These are phyloP conservation scores for Ophion slaviceki DNA, from an alignment of 2,888 invertebrate genomes.

Conservation along the genomic window DNA sequence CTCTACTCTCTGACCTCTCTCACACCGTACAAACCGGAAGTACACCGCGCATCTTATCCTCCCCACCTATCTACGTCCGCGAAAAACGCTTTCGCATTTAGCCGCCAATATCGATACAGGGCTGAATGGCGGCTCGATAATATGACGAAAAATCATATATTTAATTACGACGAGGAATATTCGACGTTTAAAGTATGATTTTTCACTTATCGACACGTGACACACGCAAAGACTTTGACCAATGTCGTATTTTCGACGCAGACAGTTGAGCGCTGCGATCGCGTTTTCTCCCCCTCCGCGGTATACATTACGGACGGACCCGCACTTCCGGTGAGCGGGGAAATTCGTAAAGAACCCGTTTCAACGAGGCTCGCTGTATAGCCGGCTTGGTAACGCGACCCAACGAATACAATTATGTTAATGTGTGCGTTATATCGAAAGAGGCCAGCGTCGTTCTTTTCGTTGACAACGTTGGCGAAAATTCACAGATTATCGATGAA, in stretches of 20 bases:
- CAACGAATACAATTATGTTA: conserved; percentile 1
- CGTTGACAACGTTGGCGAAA: neutral
- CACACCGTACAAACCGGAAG: conserved; percentile 74
- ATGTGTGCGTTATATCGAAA: neutral
- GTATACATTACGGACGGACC: conserved; percentile 67
- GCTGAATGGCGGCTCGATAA: neutral
- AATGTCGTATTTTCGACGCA: conserved; percentile 46
- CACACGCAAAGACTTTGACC: conserved; percentile 24
- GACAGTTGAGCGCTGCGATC: conserved; percentile 73
- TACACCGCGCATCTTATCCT: conserved; percentile 60
- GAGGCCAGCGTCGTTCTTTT: neutral
- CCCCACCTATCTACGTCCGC: conserved; percentile 49
- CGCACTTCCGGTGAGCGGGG: conserved; percentile 72
- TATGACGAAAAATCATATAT: conserved; percentile 2
- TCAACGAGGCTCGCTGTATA: neutral
- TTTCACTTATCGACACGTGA: conserved; percentile 14
- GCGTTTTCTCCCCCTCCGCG: conserved; percentile 13
- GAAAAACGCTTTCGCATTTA: conserved; percentile 54
- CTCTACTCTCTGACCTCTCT: conserved; percentile 77
- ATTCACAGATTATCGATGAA: neutral
- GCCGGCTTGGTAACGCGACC: neutral
- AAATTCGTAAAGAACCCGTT: conserved; percentile 58
- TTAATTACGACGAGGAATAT: conserved; percentile 30
- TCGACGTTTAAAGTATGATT: neutral
- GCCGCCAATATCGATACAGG: neutral